Conservation (phyloP, 2,888 invertebrate genomes). For the Furcula furcula region DNA sequence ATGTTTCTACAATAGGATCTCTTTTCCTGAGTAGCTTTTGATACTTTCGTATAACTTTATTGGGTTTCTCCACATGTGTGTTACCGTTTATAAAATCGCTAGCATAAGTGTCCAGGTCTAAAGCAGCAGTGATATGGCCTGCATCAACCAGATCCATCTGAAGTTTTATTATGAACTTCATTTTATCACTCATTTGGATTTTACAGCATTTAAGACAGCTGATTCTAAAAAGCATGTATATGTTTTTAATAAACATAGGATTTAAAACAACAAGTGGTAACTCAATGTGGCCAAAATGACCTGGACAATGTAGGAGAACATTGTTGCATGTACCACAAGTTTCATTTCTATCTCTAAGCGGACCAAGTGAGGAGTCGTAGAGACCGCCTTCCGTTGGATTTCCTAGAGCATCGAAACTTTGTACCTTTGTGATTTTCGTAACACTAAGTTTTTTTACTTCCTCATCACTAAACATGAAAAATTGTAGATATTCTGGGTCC, state of each 20-base stretch:
- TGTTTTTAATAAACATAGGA: conserved; percentile 91
- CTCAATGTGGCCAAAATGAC: conserved; percentile 97
- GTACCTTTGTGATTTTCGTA: conserved; percentile 88
- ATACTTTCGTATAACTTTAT: conserved; percentile 66
- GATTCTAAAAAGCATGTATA: conserved; percentile 85
- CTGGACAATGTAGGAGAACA: conserved; percentile 86
- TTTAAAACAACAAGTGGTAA: conserved; percentile 94
- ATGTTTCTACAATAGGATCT: conserved; percentile 51
- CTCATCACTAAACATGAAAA: conserved; percentile 87
- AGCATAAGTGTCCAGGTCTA: conserved; percentile 81
- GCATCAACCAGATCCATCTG: conserved; percentile 87
- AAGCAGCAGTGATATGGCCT: conserved; percentile 87
- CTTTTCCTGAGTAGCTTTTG: conserved; percentile 52
- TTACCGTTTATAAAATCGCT: conserved; percentile 54
- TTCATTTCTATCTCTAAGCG: conserved; percentile 83
- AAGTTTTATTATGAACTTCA: conserved; percentile 82
- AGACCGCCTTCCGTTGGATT: conserved; percentile 93
- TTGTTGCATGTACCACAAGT: conserved; percentile 91
- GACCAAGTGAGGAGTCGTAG: conserved; percentile 92
- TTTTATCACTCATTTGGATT: conserved; percentile 81
- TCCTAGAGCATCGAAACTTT: conserved; percentile 91
- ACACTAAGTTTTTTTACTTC: conserved; percentile 92
- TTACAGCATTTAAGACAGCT: conserved; percentile 87
- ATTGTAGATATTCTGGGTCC: conserved; percentile 76
- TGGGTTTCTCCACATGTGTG: conserved; percentile 65